These are phyloP conservation scores for Hipposideros larvatus DNA, from an alignment of 2,797 vertebrate species.

Conservation along the genomic window DNA sequence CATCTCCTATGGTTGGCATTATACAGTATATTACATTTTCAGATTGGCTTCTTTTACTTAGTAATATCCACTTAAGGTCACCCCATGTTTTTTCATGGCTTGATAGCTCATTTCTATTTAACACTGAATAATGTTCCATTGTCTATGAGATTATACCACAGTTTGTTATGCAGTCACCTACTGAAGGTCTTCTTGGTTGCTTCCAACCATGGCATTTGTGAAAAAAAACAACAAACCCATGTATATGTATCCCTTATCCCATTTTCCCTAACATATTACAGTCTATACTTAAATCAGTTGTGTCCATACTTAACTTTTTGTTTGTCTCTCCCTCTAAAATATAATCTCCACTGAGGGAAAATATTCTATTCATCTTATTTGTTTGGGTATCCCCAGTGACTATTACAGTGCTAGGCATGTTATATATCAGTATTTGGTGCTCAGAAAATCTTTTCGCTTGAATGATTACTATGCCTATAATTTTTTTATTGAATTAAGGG, in stretches of 20 bases:
- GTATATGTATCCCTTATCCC: background rate
- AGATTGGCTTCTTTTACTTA: background rate
- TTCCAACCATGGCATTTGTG: background rate
- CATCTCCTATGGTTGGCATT: background rate
- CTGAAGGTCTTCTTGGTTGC: background rate
- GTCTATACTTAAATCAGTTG: background rate
- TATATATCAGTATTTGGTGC: background rate
- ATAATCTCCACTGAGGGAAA: background rate
- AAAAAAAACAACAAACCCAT: background rate
- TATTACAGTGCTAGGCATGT: background rate
- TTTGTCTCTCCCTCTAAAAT: background rate
- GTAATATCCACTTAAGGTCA: background rate
- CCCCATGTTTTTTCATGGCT: background rate
- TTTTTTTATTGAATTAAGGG: background rate
- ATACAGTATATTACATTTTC: background rate
- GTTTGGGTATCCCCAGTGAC: background rate
- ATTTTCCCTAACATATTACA: background rate
- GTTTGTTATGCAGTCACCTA: background rate
- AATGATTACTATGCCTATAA: background rate
- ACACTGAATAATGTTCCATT: background rate
- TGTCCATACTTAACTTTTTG: background rate
- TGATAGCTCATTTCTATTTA: background rate
- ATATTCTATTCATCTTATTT: background rate
- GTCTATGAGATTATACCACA: background rate
- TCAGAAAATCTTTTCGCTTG: background rate